A percentile compares a stretch with the other conserved stretches of the same genome.
phyloP scores from a whole-genome alignment of 2,797 vertebrate species.

The Mormyrus hasselquistii region DNA sequence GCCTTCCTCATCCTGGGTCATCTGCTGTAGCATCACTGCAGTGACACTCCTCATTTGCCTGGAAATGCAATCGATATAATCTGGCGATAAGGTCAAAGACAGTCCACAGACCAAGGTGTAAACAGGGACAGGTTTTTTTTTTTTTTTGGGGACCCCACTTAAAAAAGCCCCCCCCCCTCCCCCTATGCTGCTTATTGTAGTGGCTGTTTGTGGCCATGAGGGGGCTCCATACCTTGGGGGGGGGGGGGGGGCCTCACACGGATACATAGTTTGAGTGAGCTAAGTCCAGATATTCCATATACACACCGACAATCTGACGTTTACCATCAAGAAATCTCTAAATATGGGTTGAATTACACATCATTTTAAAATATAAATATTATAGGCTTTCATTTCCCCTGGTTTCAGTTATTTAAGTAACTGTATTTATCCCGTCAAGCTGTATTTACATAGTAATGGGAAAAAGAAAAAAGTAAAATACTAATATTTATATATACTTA shows the following conservation, averaged over 20 bases:
- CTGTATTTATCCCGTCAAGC: neutral
- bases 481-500: neutral
- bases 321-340: neutral
- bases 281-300: neutral
- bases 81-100: neutral
- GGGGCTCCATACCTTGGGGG: neutral
- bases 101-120: neutral
- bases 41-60: neutral
- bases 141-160: neutral
- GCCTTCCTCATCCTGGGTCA: neutral
- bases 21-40: constrained; percentile 4
- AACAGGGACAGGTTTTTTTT: neutral
- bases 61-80: neutral
- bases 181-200: neutral
- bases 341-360: neutral
- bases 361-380: neutral
- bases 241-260: neutral
- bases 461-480: neutral
- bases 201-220: neutral
- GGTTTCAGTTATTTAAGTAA: neutral
- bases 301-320: neutral
- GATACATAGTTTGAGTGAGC: neutral
- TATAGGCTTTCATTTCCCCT: neutral
- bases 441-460: neutral
- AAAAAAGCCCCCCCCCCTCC: neutral